These are phyloP conservation scores for Azemiops feae DNA, from an alignment of 2,113 vertebrate genomes.

Conservation along the genomic window DNA sequence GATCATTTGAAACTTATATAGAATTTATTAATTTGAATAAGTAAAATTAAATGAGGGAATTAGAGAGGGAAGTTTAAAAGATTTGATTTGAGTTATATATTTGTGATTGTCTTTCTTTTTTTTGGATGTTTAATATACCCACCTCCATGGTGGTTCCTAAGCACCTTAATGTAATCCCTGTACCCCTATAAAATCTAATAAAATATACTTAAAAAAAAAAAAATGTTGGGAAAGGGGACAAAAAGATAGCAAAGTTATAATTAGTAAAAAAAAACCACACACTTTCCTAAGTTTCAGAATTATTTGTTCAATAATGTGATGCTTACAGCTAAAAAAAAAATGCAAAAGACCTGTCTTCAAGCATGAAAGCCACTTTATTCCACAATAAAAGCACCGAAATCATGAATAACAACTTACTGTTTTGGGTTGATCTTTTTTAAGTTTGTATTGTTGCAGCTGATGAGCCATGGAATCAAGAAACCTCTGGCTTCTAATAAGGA, in stretches of 20 bases:
- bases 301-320: background rate
- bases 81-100: too few species aligned
- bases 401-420: background rate
- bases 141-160: too few species aligned
- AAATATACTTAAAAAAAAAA: too few species aligned
- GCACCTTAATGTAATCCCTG: too few species aligned
- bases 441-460: constrained; percentile 57
- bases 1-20: too few species aligned
- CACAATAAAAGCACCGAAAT: background rate
- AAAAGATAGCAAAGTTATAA: background rate
- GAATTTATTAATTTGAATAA: too few species aligned
- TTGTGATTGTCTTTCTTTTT: too few species aligned
- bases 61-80: too few species aligned
- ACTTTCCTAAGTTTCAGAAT: background rate
- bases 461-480: constrained; percentile 56
- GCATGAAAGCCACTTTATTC: background rate
- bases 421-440: constrained; percentile 48
- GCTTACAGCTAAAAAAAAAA: background rate
- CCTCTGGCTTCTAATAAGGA: constrained; percentile 52
- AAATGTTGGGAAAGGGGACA: background rate
- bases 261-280: background rate
- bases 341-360: background rate
- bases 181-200: too few species aligned
- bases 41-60: too few species aligned
- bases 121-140: too few species aligned